These are phyloP conservation scores for Tinamus guttatus DNA, from an alignment of 2,113 vertebrate species.

Conservation along the genomic window DNA sequence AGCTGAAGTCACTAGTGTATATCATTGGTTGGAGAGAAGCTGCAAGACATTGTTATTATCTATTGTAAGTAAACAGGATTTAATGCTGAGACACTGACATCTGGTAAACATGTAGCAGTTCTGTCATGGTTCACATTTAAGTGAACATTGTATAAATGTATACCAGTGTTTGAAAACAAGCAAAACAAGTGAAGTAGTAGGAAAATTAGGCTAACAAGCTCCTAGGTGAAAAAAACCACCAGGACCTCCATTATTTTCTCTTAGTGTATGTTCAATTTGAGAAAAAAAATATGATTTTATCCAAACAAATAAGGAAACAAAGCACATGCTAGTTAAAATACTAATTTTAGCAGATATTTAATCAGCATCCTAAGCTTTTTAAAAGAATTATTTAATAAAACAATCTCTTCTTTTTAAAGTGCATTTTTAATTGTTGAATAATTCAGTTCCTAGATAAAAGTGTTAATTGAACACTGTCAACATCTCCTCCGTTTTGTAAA, in stretches of 20 bases:
- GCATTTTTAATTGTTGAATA: neutral
- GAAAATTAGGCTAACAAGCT: neutral
- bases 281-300: neutral
- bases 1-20: neutral
- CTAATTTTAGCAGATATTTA: neutral
- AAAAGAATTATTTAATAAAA: neutral
- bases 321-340: neutral
- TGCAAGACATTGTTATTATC: neutral
- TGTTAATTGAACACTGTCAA: constrained; percentile 16
- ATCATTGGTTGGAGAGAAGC: neutral
- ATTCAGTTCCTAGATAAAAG: neutral
- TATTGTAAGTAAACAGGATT: constrained; percentile 26
- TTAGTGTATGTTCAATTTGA: neutral
- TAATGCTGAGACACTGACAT: neutral
- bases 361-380: neutral
- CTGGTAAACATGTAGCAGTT: constrained; percentile 3
- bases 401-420: neutral
- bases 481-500: constrained; percentile 22
- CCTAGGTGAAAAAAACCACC: neutral
- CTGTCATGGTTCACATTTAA: neutral
- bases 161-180: neutral
- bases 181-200: neutral
- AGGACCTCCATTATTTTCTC: neutral
- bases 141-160: neutral
- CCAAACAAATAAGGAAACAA: neutral